A percentile compares a stretch with the other conserved stretches of the same genome.
Conservation (phyloP, 2,797 vertebrate species). For the Falco peregrinus region DNA sequence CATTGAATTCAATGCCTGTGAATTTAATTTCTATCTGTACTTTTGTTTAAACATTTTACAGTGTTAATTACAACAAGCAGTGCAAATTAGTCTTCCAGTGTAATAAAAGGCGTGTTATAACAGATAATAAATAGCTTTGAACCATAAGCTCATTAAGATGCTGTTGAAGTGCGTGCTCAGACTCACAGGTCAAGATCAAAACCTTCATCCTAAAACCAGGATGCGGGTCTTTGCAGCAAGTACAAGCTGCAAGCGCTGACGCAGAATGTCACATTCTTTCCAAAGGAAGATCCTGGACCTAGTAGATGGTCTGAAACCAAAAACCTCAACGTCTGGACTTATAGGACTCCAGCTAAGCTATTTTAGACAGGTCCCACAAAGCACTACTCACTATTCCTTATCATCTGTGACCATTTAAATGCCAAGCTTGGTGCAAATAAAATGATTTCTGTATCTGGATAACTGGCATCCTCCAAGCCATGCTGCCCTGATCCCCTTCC, state of each 20-base stretch:
- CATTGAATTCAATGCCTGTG: constrained; percentile 33
- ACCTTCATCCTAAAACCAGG: not conserved
- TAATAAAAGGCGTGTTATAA: constrained; percentile 36
- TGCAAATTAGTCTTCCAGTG: constrained; percentile 40
- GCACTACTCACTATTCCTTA: accelerated
- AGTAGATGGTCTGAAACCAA: not conserved
- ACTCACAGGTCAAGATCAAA: constrained; percentile 50
- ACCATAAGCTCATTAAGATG: constrained; percentile 17
- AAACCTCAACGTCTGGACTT: not conserved
- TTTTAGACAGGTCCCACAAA: not conserved
- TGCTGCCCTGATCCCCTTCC: not conserved
- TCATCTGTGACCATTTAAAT: accelerated
- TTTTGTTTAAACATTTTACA: constrained; percentile 59
- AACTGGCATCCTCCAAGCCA: not conserved
- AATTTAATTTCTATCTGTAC: constrained; percentile 59
- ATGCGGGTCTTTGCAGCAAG: not conserved
- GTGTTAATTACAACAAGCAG: constrained; percentile 53
- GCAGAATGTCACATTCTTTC: constrained; percentile 8
- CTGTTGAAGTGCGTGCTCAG: not conserved
- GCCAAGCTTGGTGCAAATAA: not conserved
- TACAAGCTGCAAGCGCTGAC: not conserved
- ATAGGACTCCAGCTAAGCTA: not conserved
- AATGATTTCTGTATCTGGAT: not conserved
- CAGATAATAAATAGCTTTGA: constrained; percentile 41
- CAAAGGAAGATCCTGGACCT: constrained; percentile 23